Base-by-base conservation (phyloP, 2,797 vertebrate genomes). In the Spea hammondii region DNA sequence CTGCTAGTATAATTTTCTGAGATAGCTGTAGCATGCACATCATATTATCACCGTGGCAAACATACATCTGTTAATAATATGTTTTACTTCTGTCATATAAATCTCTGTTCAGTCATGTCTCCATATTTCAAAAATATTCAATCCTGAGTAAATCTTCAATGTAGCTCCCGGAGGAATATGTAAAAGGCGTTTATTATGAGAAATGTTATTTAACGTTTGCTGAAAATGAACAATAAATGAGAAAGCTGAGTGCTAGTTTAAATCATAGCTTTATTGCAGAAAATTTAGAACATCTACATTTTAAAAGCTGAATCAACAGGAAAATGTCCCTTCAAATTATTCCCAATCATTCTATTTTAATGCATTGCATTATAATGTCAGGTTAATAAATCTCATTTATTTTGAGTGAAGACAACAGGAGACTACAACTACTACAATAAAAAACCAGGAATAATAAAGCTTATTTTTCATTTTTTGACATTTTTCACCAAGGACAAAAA, bases 381-480 rank as follows among this genome's bases (percentile, higher is more conserved):
- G 49, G 69, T 70, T 75, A 79, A 70, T 75, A 71, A 67, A 75
- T 71, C 78, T 80, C 72, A 79, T 80, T 75, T 75, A 70, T 75
- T 75, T 80, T 70, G 45, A 71, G 78, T 65, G 65, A 70, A 80
- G 66, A 49, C 72, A 80, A 75, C 66, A 80, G 50, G 48, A 80
- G 51, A 60, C 62, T 70, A 65, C 50, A 71, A 71, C 50, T 70
- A 64, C 72, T 53, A 50, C 51, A 70, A 80, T 75, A 80, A 75
- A 72, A 74, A n/a, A 4, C 32, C 55, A 65, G 48, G n/a, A 70
- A 49, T 57, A 70, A 50, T 65, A 75, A 65, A 55, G 50, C 45
- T 76, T 74, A 48, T 60, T 79, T 73, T 32, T 32, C 32, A 32
- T 32, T 32, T 32, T 32, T 47, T 75, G 65, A 53, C 55, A 74